phyloP scores from a whole-genome alignment of 1,140 invertebrate genomes.

The Pogonomyrmex barbatus region DNA sequence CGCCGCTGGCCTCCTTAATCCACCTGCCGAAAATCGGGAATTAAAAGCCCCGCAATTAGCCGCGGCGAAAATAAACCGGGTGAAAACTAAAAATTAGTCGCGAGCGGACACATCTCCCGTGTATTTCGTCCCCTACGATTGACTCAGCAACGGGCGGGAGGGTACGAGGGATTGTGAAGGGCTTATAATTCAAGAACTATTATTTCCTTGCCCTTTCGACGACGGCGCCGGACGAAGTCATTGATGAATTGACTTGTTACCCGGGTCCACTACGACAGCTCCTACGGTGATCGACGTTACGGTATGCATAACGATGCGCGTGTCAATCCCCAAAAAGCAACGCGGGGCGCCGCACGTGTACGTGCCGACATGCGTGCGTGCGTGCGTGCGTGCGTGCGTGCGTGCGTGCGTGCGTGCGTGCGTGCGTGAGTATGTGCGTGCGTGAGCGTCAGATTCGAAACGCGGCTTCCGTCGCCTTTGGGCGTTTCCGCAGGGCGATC shows the following conservation, averaged over 20 bases:
- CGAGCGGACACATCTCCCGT: neutral
- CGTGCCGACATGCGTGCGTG: neutral
- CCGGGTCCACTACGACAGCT: constrained; percentile 8
- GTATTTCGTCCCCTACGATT: neutral
- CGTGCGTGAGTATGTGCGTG: constrained; percentile 11
- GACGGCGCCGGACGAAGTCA: constrained; percentile 6
- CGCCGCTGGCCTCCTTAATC: constrained; percentile 29
- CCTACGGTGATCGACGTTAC: neutral
- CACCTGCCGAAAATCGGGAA: neutral
- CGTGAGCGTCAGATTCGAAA: constrained; percentile 53
- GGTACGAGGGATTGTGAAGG: too few relatives aligned
- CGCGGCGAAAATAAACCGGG: neutral
- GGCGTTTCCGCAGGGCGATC: constrained; percentile 82
- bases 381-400: neutral
- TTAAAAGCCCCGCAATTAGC: neutral
- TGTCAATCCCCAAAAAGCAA: constrained; percentile 19
- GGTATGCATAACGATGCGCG: constrained; percentile 43
- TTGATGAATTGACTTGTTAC: constrained; percentile 53
- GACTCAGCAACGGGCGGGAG: neutral
- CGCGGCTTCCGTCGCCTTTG: constrained; percentile 69
- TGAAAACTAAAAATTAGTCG: too few relatives aligned
- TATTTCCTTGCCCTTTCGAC: constrained; percentile 10
- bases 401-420: constrained; percentile 4
- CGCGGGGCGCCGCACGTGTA: neutral
- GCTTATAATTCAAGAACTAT: neutral